Percentiles rank a stretch among this genome's conserved stretches.
phyloP scores from a whole-genome alignment of 2,797 vertebrate genomes.

The Parauchenoglanis punctatus region DNA sequence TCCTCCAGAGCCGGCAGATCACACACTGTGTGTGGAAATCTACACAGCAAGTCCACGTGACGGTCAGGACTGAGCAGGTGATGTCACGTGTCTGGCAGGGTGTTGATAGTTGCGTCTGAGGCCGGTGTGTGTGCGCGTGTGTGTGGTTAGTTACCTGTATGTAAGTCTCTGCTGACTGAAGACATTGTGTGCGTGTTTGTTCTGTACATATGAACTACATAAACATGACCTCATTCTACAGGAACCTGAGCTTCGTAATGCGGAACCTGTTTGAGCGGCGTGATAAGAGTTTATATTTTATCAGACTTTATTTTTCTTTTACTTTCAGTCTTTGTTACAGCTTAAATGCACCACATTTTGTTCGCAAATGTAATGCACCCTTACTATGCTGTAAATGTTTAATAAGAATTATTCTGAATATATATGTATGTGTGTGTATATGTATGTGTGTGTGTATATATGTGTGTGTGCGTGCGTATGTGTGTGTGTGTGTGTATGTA shows the following conservation, averaged over 20 bases:
- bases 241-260: neutral
- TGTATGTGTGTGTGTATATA: no score
- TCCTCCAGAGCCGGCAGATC: neutral
- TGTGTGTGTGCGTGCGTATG: no score
- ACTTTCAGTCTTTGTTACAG: neutral
- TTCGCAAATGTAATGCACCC: neutral
- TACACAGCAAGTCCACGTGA: neutral
- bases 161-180: conserved; percentile 28
- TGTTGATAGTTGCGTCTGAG: conserved; percentile 36
- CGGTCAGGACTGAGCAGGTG: conserved; percentile 10
- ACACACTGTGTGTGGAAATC: neutral
- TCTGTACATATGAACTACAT: conserved; percentile 34
- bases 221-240: conserved; percentile 41
- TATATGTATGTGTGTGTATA: no score
- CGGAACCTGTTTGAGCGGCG: conserved; percentile 26
- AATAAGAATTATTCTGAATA: neutral
- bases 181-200: conserved; percentile 18
- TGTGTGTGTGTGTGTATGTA: no score
- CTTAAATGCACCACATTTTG: neutral
- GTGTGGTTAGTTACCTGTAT: conserved; percentile 5
- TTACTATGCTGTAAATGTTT: neutral
- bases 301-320: neutral
- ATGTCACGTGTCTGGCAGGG: conserved; percentile 5
- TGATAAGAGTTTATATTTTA: neutral
- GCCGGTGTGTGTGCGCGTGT: neutral